Conservation (phyloP, 2,888 invertebrate genomes). For the Cephus nigrinus region DNA sequence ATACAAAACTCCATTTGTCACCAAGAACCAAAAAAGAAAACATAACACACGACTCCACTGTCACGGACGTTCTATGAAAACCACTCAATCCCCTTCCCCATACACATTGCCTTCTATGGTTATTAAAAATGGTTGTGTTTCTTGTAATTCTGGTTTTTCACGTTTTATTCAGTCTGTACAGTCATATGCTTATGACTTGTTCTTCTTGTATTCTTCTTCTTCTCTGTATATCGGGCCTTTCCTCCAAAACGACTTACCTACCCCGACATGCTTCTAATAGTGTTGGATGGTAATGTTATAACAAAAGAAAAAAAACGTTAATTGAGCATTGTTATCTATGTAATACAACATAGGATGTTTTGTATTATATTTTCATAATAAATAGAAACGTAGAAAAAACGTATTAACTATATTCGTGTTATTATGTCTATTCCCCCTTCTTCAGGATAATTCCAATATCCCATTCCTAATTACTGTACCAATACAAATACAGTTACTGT, state of each 20-base stretch:
- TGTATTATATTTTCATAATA: slow-evolving; percentile 70
- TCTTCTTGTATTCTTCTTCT: slow-evolving; percentile 25
- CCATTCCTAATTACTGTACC: neutral
- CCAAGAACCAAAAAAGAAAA: slow-evolving; percentile 40
- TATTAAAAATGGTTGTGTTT: neutral
- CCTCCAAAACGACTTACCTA: slow-evolving; percentile 49
- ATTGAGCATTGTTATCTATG: slow-evolving; percentile 67
- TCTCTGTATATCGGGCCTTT: slow-evolving; percentile 56
- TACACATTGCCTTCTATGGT: slow-evolving; percentile 3
- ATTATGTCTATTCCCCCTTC: slow-evolving; percentile 23
- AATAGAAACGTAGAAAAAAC: slow-evolving; percentile 68
- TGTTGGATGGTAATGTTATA: slow-evolving; percentile 61
- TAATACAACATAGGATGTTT: slow-evolving; percentile 68
- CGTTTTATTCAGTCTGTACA: neutral
- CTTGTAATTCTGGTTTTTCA: neutral
- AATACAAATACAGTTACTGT: neutral
- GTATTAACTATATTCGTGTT: slow-evolving; percentile 53
- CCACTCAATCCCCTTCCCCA: slow-evolving; percentile 17
- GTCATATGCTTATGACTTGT: neutral
- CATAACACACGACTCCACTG: slow-evolving; percentile 9
- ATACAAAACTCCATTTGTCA: slow-evolving; percentile 64
- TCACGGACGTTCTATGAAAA: neutral
- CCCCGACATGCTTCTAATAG: slow-evolving; percentile 57
- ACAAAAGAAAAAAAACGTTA: slow-evolving; percentile 59
- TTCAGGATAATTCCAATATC: neutral